Evolutionary conservation across 2,113 vertebrate genomes (phyloP), one percentile per base, ranked within the genome.

Genomic region (Sarotherodon lohbergeri): DNA sequence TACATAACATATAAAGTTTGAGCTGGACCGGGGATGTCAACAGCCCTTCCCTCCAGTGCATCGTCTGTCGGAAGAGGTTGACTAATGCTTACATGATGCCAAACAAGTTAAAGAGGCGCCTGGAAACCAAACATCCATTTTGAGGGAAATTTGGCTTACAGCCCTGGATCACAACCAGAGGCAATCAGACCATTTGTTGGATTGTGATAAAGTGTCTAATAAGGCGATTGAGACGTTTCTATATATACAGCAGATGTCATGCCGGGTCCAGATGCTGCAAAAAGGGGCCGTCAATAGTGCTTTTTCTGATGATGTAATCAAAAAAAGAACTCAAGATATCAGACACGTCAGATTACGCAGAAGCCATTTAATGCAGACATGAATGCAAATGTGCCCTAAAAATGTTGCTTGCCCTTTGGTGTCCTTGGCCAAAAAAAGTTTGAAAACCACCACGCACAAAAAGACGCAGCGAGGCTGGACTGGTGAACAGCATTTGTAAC

Each of bases 391-490:
- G 14, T 73, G 41, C 22, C 11, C n/a, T 73, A 24, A 46, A 73
- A 27, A 0, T 27, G 22, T 17, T 43, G 68, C 41, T 73, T 2
- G 1, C 11, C 24, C 6, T 4, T 78, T 19, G 71, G 24, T 76
- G 43, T 12, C 43, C 27, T 78, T 50, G 43, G 27, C 17, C 24
- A 19, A 16, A 29, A 27, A 32, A 76, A 48, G 22, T 76, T 29
- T 29, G 24, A 29, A 76, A 48, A 48, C 24, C 24, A 29, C 41
- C 5, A 46, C 68, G 27, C 14, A 76, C 14, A 48, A 17, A 9
- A 48, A 76, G 14, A 17, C 0, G 0, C 2, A 29, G 41, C 13
- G n/a, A 46, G 5, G 27, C 39, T 4, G 36, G n/a, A 43, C 0
- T 46, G 0, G 13, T 17, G n/a, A 71, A 17, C 22, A 73, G 2